phyloP scores from a whole-genome alignment of 2,888 invertebrate species.

The Timema podura region DNA sequence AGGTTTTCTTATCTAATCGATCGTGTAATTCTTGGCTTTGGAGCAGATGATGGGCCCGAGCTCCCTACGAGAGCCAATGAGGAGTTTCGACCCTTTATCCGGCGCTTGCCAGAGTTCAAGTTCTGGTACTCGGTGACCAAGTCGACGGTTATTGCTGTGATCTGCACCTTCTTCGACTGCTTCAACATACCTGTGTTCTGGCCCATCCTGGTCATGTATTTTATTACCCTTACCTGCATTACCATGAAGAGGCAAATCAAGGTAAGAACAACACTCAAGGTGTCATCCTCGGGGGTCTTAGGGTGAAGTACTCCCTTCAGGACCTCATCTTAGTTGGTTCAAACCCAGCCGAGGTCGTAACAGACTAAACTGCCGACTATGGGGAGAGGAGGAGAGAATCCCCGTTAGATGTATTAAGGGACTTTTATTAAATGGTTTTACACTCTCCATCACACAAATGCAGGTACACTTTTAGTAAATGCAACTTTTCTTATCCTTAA shows the following conservation, averaged over 20 bases:
- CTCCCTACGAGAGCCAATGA: constrained; percentile 93
- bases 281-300: not conserved
- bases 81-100: constrained; percentile 97
- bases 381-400: too few relatives aligned
- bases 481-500: too few relatives aligned
- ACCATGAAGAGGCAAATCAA: constrained; percentile 99
- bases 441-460: too few relatives aligned
- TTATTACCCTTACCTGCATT: constrained; percentile 95
- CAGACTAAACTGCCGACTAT: too few relatives aligned
- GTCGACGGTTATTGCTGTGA: constrained; percentile 83
- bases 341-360: too few relatives aligned
- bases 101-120: constrained; percentile 96
- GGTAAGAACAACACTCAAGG: constrained; percentile 55
- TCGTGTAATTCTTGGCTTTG: constrained; percentile 22
- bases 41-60: constrained; percentile 73
- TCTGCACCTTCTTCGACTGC: constrained; percentile 94
- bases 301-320: too few relatives aligned
- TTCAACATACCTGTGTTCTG: constrained; percentile 99
- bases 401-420: too few relatives aligned
- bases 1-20: too few relatives aligned
- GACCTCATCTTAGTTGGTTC: too few relatives aligned
- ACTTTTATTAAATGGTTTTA: too few relatives aligned
- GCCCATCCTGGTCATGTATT: constrained; percentile 99
- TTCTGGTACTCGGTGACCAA: constrained; percentile 98
- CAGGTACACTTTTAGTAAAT: too few relatives aligned